Base-by-base conservation (phyloP, 2,888 invertebrate genomes). In the Tanytarsus gracilentus region DNA sequence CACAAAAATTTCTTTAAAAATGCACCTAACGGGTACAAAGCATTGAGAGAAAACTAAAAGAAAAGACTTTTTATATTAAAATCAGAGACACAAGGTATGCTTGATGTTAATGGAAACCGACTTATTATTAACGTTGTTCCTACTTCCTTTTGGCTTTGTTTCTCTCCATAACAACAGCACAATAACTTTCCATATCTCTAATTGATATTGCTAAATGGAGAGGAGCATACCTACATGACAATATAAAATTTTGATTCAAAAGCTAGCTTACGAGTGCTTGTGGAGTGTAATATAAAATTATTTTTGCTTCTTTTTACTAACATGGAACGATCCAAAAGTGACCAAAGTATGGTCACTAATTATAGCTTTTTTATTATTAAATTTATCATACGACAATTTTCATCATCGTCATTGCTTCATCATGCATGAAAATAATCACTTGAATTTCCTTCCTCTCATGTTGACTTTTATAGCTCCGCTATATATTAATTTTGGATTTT, bases 371-470 rank as follows among this genome's bases (percentile, higher is more conserved):
- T 18, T 16, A 36, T 36, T 36, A 14, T n/a, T 36, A 23, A 18
- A 44, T 7, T 44, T 18, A 21, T 7, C 23, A 9, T 7, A 44
- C 23, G 23, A 8, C 11, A 23, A 23, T 18, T 11, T 44, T 9
- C 11, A 44, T 23, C 23, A 23, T 44, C 6, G 9, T 23, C 23
- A 11, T 23, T 36, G 11, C 23, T 11, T 23, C 21, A 18, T 44
- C 44, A 44, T 44, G 44, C 44, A 44, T 44, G 44, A 44, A 44
- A 44, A 44, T 44, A 44, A 44, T 44, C 44, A 44, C 44, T 44
- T 18, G 18, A 23, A 8, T 44, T 11, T 23, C 11, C 21, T 21
- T 44, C 23, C 44, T 23, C 23, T 44, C 23, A 18, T 23, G 23
- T 44, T 44, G 18, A 40, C 16, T 44, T 44, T 40, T 40, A 18